Conservation (phyloP, 2,888 invertebrate genomes). For the Drosophila subsilvestris region DNA sequence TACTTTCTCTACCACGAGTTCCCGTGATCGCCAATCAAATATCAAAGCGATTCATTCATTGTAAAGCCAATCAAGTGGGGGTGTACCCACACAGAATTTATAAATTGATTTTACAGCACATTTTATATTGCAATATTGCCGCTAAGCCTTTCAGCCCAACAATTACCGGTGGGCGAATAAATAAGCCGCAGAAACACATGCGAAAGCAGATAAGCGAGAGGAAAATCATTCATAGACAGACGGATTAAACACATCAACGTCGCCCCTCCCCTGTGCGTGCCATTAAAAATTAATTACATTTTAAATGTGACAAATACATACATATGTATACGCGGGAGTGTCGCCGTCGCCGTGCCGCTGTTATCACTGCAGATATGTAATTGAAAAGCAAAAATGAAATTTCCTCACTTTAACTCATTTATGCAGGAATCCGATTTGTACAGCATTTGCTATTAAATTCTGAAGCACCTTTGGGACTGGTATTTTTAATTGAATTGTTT, state of each 20-base stretch:
- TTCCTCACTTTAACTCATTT: conserved; percentile 53
- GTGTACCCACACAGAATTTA: conserved; percentile 13
- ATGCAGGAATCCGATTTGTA: conserved; percentile 53
- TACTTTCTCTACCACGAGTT: too few relatives aligned
- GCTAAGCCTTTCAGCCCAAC: conserved; percentile 26
- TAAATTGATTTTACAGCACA: conserved; percentile 40
- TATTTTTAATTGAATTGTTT: conserved; percentile 65
- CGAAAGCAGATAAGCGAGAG: conserved; percentile 20
- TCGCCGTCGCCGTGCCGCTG: not conserved
- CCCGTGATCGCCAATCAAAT: not conserved
- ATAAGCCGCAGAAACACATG: conserved; percentile 43
- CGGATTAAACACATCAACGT: conserved; percentile 34
- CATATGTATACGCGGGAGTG: conserved; percentile 2
- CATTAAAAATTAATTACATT: conserved; percentile 65
- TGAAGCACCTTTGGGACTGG: conserved; percentile 32
- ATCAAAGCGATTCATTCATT: not conserved
- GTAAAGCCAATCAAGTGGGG: conserved; percentile 2
- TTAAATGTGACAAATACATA: conserved; percentile 46
- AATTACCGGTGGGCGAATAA: conserved; percentile 39
- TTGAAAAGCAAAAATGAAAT: conserved; percentile 48
- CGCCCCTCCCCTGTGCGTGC: conserved; percentile 21
- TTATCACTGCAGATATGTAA: conserved; percentile 20
- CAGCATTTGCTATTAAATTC: conserved; percentile 30
- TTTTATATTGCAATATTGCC: conserved; percentile 8
- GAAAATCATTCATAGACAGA: conserved; percentile 28